Evolutionary conservation across 2,113 vertebrate genomes (phyloP), one percentile per base, ranked within the genome.

Genomic region (Mastomys natalensis): DNA sequence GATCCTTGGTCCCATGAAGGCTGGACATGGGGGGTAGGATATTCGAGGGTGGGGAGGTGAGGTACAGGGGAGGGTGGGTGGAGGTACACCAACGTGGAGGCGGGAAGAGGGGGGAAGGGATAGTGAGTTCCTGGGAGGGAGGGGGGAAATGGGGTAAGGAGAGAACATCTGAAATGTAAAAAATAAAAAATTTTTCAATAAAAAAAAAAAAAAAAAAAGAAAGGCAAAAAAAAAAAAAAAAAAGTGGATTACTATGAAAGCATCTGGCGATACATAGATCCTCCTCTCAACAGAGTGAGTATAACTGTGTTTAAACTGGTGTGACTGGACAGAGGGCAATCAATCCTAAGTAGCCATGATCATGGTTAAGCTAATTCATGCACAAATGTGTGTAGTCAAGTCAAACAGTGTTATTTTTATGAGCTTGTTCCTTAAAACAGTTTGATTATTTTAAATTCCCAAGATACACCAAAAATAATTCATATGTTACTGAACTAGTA

Each of bases 381-480:
- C 48, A 45, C 84, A 87, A 64, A 78, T 16, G 24, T 85, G 77
- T 62, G 40, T 92, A 96, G 58, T 11, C 43, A 96, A 84, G 73
- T 11, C 43, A 97, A 84, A 51, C 55, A 1, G 53, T 87, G 34
- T 13, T 4, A n/a, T 87, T 92, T 92, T 73, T 89, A 81, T 51
- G 1, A 1, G 4, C 5, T 94, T 86, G 12, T 93, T 89, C 31
- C 51, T 81, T 86, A 91, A 73, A 66, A 90, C 4, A 17, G 5
- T 66, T 62, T 43, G 4, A 5, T 45, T 93, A 45, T 62, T 93
- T 90, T 74, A 85, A 84, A 55, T 84, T 72, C 3, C 22, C 78
- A 55, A n/a, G 51, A 55, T n/a, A 55, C 31, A 37, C 21, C 31
- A 90, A 87, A 78, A 76, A 58, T 9, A 80, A 66, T 45, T 92